A percentile compares a stretch with the other conserved stretches of the same genome.
Evolutionary conservation across 2,113 vertebrate species (phyloP).

Genomic region (Chamaea fasciata): DNA sequence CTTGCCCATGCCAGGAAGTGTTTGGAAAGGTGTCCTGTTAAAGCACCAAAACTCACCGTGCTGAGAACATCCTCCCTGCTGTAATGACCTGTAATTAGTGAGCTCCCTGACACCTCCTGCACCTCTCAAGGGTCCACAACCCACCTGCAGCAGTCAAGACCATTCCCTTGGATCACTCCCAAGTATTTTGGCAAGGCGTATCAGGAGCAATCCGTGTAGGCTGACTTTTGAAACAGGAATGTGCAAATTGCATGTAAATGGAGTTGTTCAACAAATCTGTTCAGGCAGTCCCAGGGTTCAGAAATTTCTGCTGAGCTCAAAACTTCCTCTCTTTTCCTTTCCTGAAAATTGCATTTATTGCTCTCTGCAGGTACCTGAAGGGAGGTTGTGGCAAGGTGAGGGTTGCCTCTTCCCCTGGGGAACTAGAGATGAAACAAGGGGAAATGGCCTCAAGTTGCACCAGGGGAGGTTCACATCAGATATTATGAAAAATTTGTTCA

Average conservation of each 20-base stretch:
- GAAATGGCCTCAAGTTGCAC: not conserved
- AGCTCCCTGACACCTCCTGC: constrained; percentile 5
- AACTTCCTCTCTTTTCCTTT: not conserved
- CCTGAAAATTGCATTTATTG: not conserved
- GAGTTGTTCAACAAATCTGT: not conserved
- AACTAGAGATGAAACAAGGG: not conserved
- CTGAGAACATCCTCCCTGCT: not conserved
- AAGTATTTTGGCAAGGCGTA: not conserved
- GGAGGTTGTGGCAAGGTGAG: not conserved
- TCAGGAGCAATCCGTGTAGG: not conserved
- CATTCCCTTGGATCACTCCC: not conserved
- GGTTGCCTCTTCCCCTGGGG: not conserved
- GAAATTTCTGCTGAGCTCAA: not conserved
- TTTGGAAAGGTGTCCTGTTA: not conserved
- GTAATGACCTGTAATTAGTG: not conserved
- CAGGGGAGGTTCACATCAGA: not conserved
- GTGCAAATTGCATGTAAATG: not conserved
- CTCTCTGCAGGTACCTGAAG: not conserved
- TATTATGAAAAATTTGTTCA: not conserved
- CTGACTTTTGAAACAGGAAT: constrained; percentile 26
- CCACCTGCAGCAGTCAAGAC: constrained; percentile 29
- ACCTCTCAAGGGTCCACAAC: not conserved
- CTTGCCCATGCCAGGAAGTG: not conserved
- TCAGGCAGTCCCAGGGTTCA: not conserved
- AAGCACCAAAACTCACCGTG: not conserved